phyloP scores from a whole-genome alignment of 2,797 vertebrate species.

The Acanthornis magna region DNA sequence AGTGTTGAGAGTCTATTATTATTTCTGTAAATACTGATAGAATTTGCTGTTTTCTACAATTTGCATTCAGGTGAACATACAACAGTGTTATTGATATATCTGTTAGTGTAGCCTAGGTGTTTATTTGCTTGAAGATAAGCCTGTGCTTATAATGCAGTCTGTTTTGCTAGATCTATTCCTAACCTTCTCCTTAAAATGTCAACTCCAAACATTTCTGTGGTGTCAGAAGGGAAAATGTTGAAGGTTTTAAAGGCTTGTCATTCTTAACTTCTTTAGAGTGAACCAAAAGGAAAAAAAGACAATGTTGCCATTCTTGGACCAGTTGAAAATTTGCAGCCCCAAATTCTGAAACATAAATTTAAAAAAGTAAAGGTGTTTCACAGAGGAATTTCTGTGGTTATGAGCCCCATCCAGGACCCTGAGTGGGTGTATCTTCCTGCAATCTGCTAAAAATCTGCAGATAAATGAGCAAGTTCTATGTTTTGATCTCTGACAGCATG shows the following conservation, averaged over 20 bases:
- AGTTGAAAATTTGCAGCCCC: background rate
- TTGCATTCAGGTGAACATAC: background rate
- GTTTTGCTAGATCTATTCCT: slow-evolving; percentile 6
- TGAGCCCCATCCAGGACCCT: background rate
- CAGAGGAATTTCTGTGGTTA: background rate
- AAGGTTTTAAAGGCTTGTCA: slow-evolving; percentile 26
- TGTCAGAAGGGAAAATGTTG: slow-evolving; percentile 33
- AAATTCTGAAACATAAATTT: background rate
- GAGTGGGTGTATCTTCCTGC: background rate
- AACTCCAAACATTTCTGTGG: slow-evolving; percentile 16
- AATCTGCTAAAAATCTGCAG: background rate
- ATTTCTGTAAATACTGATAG: background rate
- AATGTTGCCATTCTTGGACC: background rate
- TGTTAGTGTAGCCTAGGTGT: background rate
- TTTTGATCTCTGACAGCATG: background rate
- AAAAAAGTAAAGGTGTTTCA: background rate
- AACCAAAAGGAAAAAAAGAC: background rate
- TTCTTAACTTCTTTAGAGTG: background rate
- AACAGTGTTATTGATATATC: background rate
- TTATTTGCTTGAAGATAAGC: slow-evolving; percentile 39
- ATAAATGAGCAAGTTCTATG: background rate
- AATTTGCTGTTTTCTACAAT: background rate
- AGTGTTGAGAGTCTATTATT: background rate
- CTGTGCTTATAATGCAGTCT: background rate
- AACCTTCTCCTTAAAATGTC: slow-evolving; percentile 52